Percentiles rank a stretch among this genome's conserved stretches.
These are phyloP conservation scores for Canis aureus DNA, from an alignment of 2,113 vertebrate genomes.

Conservation along the genomic window DNA sequence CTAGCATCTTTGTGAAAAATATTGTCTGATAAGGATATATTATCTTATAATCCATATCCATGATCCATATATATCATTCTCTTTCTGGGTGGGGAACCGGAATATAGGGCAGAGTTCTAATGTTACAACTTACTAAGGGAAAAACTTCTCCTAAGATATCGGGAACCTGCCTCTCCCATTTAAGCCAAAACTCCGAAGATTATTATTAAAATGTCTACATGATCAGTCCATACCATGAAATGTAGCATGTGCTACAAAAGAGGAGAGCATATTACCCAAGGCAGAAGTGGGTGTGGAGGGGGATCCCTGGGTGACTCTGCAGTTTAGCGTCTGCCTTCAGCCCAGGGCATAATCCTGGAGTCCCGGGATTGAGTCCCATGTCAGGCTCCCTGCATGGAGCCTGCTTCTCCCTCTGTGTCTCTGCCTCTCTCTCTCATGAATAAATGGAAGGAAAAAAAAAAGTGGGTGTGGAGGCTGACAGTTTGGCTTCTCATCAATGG, in stretches of 20 bases:
- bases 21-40: background rate
- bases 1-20: background rate
- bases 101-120: background rate
- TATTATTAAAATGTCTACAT: background rate
- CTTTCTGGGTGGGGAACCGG: background rate
- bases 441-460: too few species aligned
- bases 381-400: too few species aligned
- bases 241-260: background rate
- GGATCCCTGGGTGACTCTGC: too few species aligned
- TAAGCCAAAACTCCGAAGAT: background rate
- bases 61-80: background rate
- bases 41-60: background rate
- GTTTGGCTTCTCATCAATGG: background rate
- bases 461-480: background rate
- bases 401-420: too few species aligned
- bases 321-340: too few species aligned
- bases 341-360: too few species aligned
- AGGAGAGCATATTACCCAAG: background rate
- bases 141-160: background rate
- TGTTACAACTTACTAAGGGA: background rate
- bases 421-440: too few species aligned
- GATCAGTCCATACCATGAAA: background rate
- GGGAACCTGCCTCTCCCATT: background rate
- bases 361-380: too few species aligned
- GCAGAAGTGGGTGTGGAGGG: too few species aligned